These are phyloP conservation scores for Loris lydekkerianus DNA, from an alignment of 2,797 vertebrate species.

Conservation along the genomic window DNA sequence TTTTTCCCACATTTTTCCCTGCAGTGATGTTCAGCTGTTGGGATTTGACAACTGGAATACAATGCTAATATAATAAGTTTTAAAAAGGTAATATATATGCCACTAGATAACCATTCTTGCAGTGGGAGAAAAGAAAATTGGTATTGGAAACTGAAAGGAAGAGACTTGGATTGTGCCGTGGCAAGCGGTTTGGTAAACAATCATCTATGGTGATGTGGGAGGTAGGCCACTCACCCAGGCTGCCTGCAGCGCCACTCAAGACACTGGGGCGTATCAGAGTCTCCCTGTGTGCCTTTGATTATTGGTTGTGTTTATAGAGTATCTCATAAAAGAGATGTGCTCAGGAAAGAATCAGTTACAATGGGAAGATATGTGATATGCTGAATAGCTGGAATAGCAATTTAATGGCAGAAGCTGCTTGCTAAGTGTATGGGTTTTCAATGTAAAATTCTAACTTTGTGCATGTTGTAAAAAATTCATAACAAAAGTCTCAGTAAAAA, in stretches of 20 bases:
- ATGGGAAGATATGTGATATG: rapidly evolving
- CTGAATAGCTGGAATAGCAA: too few species aligned
- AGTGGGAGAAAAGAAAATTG: neutral
- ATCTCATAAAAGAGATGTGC: neutral
- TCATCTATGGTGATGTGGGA: too few species aligned
- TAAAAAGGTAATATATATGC: neutral
- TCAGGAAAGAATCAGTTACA: neutral
- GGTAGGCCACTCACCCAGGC: too few species aligned
- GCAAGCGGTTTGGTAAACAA: too few species aligned
- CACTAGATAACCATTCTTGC: neutral
- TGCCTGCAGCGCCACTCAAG: neutral
- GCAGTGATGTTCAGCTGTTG: neutral
- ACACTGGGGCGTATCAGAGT: rapidly evolving
- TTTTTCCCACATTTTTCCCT: neutral
- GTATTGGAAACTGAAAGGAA: neutral
- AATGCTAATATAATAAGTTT: too few species aligned
- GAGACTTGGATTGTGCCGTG: neutral
- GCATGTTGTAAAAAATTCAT: neutral
- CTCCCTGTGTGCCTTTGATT: rapidly evolving
- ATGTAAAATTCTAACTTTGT: neutral
- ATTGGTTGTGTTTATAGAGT: rapidly evolving
- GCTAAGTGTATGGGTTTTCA: rapidly evolving
- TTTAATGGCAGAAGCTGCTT: rapidly evolving
- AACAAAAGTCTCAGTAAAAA: too few species aligned
- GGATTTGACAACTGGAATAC: neutral